phyloP scores from a whole-genome alignment of 2,113 vertebrate genomes.

The Xiphophorus couchianus region DNA sequence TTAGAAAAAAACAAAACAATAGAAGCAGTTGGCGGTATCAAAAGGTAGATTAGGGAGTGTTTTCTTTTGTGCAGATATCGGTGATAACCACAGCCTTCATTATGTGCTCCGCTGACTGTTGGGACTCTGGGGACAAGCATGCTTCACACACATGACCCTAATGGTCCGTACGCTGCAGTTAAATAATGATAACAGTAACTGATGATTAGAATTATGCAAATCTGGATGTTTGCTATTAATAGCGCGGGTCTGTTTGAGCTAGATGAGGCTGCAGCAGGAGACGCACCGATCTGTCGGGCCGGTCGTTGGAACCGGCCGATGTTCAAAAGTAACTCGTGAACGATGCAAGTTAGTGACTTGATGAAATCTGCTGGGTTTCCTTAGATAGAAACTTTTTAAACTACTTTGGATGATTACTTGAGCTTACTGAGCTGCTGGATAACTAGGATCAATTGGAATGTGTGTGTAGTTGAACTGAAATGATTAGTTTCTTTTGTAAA shows the following conservation, averaged over 20 bases:
- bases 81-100: constrained; percentile 74
- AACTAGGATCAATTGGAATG: too few relatives aligned
- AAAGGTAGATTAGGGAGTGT: constrained; percentile 74
- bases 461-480: too few relatives aligned
- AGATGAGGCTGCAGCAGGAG: constrained; percentile 8
- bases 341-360: too few relatives aligned
- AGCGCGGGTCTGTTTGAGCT: constrained; percentile 35
- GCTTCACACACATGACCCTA: constrained; percentile 73
- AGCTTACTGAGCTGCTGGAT: too few relatives aligned
- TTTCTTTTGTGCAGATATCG: constrained; percentile 75
- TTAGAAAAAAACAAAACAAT: constrained; percentile 11
- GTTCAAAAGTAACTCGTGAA: background rate
- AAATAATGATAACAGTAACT: constrained; percentile 75
- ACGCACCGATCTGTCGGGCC: background rate
- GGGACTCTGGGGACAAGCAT: constrained; percentile 71
- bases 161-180: constrained; percentile 68
- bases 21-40: constrained; percentile 59
- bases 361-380: too few relatives aligned
- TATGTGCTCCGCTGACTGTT: constrained; percentile 75
- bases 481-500: too few relatives aligned
- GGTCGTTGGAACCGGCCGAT: background rate
- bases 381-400: too few relatives aligned
- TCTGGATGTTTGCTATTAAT: constrained; percentile 65
- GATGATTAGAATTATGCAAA: constrained; percentile 76
- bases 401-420: too few relatives aligned